A percentile compares a stretch with the other conserved stretches of the same genome.
Evolutionary conservation across 1,140 invertebrate genomes (phyloP).

Genomic region (Ladona fulva): DNA sequence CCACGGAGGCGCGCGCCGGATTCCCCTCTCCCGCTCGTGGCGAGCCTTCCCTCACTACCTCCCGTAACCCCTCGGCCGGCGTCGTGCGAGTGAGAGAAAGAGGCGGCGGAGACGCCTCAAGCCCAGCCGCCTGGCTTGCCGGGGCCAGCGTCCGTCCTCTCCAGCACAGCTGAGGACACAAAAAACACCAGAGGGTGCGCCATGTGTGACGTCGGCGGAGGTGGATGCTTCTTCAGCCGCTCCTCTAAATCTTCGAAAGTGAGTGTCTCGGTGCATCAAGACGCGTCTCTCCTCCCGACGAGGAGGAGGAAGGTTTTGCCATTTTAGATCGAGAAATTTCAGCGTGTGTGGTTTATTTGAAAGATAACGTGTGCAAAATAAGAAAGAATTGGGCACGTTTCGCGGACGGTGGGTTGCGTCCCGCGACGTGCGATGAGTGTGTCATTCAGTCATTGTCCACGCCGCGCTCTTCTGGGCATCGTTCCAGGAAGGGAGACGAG

Average conservation of each 20-base stretch:
- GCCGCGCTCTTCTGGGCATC: too few relatives aligned
- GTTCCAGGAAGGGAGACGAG: too few relatives aligned
- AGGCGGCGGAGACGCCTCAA: background rate
- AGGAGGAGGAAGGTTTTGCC: too few relatives aligned
- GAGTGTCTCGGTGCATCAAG: background rate
- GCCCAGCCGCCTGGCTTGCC: background rate
- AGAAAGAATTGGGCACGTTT: too few relatives aligned
- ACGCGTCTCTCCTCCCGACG: background rate
- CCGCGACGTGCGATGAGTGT: too few relatives aligned
- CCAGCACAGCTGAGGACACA: background rate
- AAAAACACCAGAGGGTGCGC: background rate
- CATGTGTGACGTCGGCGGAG: background rate
- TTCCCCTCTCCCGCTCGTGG: background rate
- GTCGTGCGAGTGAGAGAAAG: background rate
- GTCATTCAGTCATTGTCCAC: too few relatives aligned
- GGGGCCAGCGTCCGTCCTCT: background rate
- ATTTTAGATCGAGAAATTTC: background rate
- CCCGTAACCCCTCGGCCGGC: background rate
- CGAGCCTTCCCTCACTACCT: background rate
- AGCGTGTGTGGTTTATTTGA: background rate
- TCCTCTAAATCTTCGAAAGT: background rate
- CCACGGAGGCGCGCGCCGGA: too few relatives aligned
- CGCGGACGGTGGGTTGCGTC: too few relatives aligned
- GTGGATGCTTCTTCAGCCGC: background rate
- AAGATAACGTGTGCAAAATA: too few relatives aligned